Evolutionary conservation across 2,113 vertebrate genomes (phyloP).

Genomic region (Octodon degus): DNA sequence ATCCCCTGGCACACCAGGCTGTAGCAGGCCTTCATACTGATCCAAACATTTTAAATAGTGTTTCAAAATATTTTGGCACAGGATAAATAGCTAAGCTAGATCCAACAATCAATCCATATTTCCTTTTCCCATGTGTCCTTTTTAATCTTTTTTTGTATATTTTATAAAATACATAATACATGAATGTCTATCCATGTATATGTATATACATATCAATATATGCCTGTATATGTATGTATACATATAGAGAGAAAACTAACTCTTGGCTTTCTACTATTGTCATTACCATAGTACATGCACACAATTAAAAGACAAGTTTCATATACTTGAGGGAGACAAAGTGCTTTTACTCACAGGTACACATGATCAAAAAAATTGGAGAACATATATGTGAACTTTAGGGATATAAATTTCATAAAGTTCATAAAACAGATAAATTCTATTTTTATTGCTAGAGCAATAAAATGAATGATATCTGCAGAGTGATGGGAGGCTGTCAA

Average conservation of each 20-base stretch:
- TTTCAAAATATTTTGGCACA: slow-evolving; percentile 66
- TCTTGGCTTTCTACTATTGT: neutral
- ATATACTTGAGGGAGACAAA: neutral
- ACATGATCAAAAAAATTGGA: slow-evolving; percentile 44
- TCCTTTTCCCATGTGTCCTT: neutral
- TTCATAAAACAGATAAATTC: slow-evolving; percentile 31
- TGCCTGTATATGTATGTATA: neutral
- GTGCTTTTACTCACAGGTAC: slow-evolving; percentile 19
- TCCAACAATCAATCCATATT: slow-evolving; percentile 26
- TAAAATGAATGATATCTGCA: slow-evolving; percentile 54
- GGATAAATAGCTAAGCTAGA: slow-evolving; percentile 45
- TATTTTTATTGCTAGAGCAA: slow-evolving; percentile 54
- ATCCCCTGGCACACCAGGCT: slow-evolving; percentile 35
- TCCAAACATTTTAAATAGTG: slow-evolving; percentile 10
- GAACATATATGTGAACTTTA: slow-evolving; percentile 38
- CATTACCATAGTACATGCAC: neutral
- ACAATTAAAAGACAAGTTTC: slow-evolving; percentile 50
- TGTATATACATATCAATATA: neutral
- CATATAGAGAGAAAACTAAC: neutral
- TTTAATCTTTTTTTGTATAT: slow-evolving; percentile 58
- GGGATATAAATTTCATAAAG: slow-evolving; percentile 58
- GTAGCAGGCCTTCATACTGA: neutral
- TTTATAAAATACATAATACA: neutral
- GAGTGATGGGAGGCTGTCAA: slow-evolving; percentile 58
- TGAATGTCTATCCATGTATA: neutral